Evolutionary conservation across 2,113 vertebrate genomes (phyloP).

Genomic region (Pica pica): DNA sequence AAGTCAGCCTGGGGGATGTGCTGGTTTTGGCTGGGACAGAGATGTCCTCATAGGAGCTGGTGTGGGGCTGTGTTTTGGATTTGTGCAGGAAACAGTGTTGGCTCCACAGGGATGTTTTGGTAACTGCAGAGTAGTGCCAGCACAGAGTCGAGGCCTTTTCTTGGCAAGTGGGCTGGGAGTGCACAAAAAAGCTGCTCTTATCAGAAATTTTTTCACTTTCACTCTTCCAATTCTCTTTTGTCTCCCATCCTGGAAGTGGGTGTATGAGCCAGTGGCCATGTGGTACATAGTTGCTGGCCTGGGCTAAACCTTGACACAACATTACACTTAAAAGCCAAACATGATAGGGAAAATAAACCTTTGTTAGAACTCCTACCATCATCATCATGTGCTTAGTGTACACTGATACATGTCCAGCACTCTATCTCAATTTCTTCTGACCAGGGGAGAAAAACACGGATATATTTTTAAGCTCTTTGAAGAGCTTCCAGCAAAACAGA

Average conservation of each 20-base stretch:
- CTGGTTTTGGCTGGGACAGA: background rate
- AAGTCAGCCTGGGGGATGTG: background rate
- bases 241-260: too few species aligned
- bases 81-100: background rate
- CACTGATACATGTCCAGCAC: background rate
- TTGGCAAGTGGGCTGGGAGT: background rate
- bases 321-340: background rate
- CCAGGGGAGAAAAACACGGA: background rate
- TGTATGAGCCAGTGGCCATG: background rate
- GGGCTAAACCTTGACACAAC: background rate
- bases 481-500: background rate
- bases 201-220: background rate
- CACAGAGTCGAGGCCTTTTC: background rate
- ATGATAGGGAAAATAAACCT: background rate
- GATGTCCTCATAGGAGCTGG: background rate
- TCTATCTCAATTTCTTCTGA: background rate
- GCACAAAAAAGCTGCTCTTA: background rate
- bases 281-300: background rate
- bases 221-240: background rate
- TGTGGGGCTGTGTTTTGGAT: background rate
- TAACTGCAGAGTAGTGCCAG: background rate
- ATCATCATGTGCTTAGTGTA: background rate
- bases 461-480: background rate
- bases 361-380: background rate
- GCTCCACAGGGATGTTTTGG: background rate